These are phyloP conservation scores for Holacanthella duospinosa DNA, from an alignment of 2,888 invertebrate genomes.

Conservation along the genomic window DNA sequence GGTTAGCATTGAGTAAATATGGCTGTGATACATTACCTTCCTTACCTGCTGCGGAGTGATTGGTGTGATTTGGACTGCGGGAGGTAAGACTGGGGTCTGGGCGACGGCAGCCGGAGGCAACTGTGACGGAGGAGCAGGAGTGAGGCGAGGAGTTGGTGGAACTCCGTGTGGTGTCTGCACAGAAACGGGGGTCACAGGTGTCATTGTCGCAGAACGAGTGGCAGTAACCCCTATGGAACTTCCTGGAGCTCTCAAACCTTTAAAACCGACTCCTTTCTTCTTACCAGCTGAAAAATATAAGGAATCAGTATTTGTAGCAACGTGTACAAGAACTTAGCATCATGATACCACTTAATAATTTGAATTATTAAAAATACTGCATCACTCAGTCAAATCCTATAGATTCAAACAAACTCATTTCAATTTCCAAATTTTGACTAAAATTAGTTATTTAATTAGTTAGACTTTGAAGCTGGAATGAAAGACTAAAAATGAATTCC, in stretches of 20 bases:
- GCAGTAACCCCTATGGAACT: neutral
- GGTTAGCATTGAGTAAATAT: too few relatives aligned
- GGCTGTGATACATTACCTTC: too few relatives aligned
- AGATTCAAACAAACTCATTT: too few relatives aligned
- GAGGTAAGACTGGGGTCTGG: neutral
- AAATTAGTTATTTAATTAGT: too few relatives aligned
- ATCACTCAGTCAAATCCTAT: too few relatives aligned
- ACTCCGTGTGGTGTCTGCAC: conserved; percentile 22
- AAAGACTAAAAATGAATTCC: too few relatives aligned
- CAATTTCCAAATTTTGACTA: too few relatives aligned
- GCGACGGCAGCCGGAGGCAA: neutral
- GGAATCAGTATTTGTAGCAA: neutral
- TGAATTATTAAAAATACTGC: too few relatives aligned
- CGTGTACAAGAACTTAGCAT: too few relatives aligned
- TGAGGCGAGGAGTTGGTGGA: conserved; percentile 41
- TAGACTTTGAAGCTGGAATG: too few relatives aligned
- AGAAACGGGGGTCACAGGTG: conserved; percentile 12
- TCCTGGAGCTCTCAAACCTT: neutral
- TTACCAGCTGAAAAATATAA: neutral
- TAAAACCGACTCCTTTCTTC: conserved; percentile 37
- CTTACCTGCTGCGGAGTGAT: neutral
- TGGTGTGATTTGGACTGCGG: neutral
- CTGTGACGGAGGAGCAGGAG: conserved; percentile 41
- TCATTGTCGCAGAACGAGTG: conserved; percentile 1
- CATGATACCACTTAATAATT: too few relatives aligned